Percentiles rank a stretch among this genome's conserved stretches.
Conservation (phyloP, 2,888 invertebrate species). For the Drosophila robusta region DNA sequence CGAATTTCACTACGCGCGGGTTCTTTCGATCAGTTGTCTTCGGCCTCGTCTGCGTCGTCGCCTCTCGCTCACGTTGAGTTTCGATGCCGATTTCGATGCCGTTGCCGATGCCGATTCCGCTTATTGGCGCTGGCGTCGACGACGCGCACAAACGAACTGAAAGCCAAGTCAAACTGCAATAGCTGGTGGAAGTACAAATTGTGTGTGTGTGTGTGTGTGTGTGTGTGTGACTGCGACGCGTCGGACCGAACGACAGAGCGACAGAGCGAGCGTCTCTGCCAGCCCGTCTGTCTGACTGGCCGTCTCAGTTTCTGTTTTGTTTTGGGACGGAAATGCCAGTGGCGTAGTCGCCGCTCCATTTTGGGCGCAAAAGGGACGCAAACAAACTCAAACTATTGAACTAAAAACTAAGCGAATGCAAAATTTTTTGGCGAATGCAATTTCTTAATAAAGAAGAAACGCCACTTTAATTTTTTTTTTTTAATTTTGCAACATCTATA, state of each 20-base stretch:
- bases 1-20: constrained; percentile 56
- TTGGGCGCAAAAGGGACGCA: neutral
- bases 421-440: too few species aligned
- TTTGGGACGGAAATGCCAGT: constrained; percentile 75
- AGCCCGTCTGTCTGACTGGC: constrained; percentile 48
- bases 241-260: constrained; percentile 21
- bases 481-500: too few species aligned
- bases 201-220: constrained; percentile 13
- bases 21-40: constrained; percentile 53
- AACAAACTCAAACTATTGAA: neutral
- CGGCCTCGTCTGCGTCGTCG: constrained; percentile 28
- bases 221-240: constrained; percentile 27
- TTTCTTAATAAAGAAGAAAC: too few species aligned
- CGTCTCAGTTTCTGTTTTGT: constrained; percentile 75
- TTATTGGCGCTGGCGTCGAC: constrained; percentile 67
- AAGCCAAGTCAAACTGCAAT: constrained; percentile 73
- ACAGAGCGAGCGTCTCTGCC: constrained; percentile 49
- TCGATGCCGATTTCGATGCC: constrained; percentile 35
- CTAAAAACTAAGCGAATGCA: too few species aligned
- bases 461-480: too few species aligned
- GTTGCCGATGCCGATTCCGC: constrained; percentile 58
- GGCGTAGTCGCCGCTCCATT: constrained; percentile 50
- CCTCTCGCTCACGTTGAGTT: constrained; percentile 32
- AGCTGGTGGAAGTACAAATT: constrained; percentile 67
- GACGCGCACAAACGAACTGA: constrained; percentile 70